Evolutionary conservation across 2,113 vertebrate species (phyloP), one percentile per base, ranked within the genome.

Genomic region (Melanostigma gelatinosum): DNA sequence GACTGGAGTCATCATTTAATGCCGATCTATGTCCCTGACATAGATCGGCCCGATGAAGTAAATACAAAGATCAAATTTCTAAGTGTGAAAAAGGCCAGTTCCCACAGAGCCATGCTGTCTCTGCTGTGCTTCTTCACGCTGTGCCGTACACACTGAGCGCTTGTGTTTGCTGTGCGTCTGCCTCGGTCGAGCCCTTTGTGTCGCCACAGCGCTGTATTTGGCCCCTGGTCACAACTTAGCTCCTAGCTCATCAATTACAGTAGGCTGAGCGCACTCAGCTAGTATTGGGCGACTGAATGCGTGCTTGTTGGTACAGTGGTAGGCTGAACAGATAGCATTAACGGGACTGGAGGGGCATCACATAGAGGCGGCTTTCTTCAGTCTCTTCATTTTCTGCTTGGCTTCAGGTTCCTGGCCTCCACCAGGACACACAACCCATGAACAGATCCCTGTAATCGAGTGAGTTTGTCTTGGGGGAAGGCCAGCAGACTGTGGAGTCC

Each of bases 391-490:
- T 76, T 63, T 40, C 70, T n/a, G 18, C 24, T 64, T 76, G 64
- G 68, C 78, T 85, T 78, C 69, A 67, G 79, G 82, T 74, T 65
- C 55, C 66, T 69, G 84, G 64, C 73, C 64, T 85, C 36, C 60
- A 50, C 48, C 73, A 71, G 76, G 63, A 63, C 4, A 62, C 81
- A 82, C 79, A 85, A 80, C 80, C 88, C 88, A 92, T 87, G 93
- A 92, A 94, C 93, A 94, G 91, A 95, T 93, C 93, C 94, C 93
- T 95, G 93, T 95, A 94, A 95, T 93, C 94, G 94, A 94, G 92
- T 92, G 90, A 94, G 93, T 96, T 95, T 96, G 93, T 94, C 92
- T 96, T 96, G 95, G 95, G 91, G 91, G 88, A 87, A 87, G 93
- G 93, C 95, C 95, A 96, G 87, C 84, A 87, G 88, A 86, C 94